phyloP scores from a whole-genome alignment of 1,140 invertebrate genomes.

The Pantala flavescens region DNA sequence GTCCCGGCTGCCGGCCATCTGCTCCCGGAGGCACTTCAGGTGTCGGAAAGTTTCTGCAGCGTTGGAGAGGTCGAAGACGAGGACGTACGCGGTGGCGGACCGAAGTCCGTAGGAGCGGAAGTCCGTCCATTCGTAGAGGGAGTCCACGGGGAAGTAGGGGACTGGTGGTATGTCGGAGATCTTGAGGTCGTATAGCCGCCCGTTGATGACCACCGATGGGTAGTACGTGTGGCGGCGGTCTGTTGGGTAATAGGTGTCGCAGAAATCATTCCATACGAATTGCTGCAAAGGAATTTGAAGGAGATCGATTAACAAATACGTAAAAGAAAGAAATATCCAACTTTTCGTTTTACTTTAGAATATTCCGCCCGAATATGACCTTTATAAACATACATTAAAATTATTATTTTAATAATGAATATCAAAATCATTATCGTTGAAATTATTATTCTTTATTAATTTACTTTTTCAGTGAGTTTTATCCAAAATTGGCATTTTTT shows the following conservation, averaged over 20 bases:
- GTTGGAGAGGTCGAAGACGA: slow-evolving; percentile 86
- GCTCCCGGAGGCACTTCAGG: slow-evolving; percentile 75
- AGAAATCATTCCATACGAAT: slow-evolving; percentile 79
- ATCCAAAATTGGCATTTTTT: no score
- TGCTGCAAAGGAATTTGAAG: slow-evolving; percentile 48
- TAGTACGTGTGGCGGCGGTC: slow-evolving; percentile 65
- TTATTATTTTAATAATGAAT: no score
- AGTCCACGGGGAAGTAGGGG: slow-evolving; percentile 72
- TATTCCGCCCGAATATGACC: no score
- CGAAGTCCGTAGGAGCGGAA: slow-evolving; percentile 61
- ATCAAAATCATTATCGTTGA: no score
- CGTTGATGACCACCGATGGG: slow-evolving; percentile 73
- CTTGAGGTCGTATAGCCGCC: slow-evolving; percentile 74
- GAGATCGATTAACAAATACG: no score
- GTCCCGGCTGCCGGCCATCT: slow-evolving; percentile 82
- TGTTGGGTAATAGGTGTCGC: slow-evolving; percentile 65
- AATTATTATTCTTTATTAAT: no score
- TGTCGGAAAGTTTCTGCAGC: slow-evolving; percentile 76
- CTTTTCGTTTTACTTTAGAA: no score
- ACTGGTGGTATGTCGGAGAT: slow-evolving; percentile 77
- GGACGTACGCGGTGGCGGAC: slow-evolving; percentile 79
- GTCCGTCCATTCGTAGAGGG: slow-evolving; percentile 76
- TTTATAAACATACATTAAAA: no score
- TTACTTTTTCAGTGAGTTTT: no score
- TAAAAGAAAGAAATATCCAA: no score